These are phyloP conservation scores for Acromyrmex heyeri DNA, from an alignment of 1,140 invertebrate species.

Conservation along the genomic window DNA sequence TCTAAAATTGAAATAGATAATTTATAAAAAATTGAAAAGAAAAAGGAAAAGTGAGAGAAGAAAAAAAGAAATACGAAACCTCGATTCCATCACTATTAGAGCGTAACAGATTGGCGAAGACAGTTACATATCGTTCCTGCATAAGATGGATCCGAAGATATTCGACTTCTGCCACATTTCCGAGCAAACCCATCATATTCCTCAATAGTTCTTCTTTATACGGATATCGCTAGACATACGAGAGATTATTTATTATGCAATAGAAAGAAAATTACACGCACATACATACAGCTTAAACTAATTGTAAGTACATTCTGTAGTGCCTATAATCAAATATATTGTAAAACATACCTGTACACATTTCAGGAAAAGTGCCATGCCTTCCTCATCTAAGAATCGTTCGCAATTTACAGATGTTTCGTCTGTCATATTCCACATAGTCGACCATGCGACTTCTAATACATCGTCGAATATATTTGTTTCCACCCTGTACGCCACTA, in stretches of 20 bases:
- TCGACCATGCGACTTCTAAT: conserved; percentile 98
- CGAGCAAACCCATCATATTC: conserved; percentile 98
- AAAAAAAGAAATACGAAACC: conserved; percentile 84
- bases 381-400: conserved; percentile 94
- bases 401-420: conserved; percentile 97
- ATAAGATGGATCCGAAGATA: conserved; percentile 94
- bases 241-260: conserved; percentile 34
- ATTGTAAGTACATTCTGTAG: not conserved
- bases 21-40: not conserved
- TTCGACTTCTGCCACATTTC: conserved; percentile 98
- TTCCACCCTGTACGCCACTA: conserved; percentile 93
- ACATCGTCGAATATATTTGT: conserved; percentile 95
- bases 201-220: conserved; percentile 95
- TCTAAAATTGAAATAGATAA: not conserved
- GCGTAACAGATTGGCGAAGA: conserved; percentile 95
- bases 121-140: conserved; percentile 93
- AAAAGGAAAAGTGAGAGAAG: conserved; percentile 10
- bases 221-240: conserved; percentile 91
- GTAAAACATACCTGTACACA: conserved; percentile 91
- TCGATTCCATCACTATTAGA: conserved; percentile 97
- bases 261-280: conserved; percentile 21
- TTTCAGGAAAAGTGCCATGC: conserved; percentile 95
- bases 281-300: not conserved
- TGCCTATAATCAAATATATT: not conserved
- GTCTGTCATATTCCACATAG: conserved; percentile 99